Evolutionary conservation across 2,113 vertebrate species (phyloP), one percentile per base, ranked within the genome.

Genomic region (Microcebus murinus): DNA sequence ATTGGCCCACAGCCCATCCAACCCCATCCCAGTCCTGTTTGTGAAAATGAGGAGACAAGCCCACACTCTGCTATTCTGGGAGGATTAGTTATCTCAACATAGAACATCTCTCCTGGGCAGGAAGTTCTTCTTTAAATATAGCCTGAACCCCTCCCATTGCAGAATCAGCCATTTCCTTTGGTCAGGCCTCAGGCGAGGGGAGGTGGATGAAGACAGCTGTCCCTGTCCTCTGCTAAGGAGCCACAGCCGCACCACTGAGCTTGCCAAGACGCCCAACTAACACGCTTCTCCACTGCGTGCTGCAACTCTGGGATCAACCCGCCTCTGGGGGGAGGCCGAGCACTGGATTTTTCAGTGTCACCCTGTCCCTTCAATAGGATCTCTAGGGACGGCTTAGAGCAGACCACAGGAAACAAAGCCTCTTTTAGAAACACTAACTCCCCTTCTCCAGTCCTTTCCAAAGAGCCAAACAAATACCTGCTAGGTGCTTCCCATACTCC

Each of bases 91-190:
- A 77, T 70, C 93, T 92, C 85, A 80, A 84, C 79, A 91, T 14
- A 82, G 90, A 94, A 34, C 42, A 4, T 50, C 87, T 82, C 71
- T 81, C 84, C 90, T 73, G 48, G 82, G 23, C 92, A 96, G 92
- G 95, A 97, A 96, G 94, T 87, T 81, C 84, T 70, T 91, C 90
- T 95, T 97, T 96, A 97, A 97, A 97, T 96, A 97, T 39, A 97
- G 77, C 55, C 96, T 65, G 80, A 70, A 42, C 17, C 18, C 65
- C 94, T 91, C 96, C 55, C 36, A 27, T 42, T 36, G 57, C 71
- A 84, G 57, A 76, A 50, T 48, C 70, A 79, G 83, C 65, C 71
- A 21, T 55, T 65, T 94, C 85, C 87, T 96, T 79, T 8, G 50
- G 79, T 86, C 90, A 74, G 73, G 65, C 6, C 48, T 76, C 27